Base-by-base conservation (phyloP, 2,888 invertebrate genomes). In the Palloptera scutellata region DNA sequence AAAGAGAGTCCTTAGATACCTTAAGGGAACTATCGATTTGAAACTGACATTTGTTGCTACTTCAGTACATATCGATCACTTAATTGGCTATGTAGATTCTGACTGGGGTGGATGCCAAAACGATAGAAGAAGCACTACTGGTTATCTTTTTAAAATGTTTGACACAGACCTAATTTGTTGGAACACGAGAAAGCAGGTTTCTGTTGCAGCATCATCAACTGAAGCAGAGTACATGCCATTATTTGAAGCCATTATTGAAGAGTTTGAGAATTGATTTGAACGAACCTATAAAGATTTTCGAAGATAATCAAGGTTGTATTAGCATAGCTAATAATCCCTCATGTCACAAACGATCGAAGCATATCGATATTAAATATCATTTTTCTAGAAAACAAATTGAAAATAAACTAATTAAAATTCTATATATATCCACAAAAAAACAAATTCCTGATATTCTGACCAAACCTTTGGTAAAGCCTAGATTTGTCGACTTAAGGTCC, bases 291-390 rank as follows among this genome's bases (percentile, higher is more conserved):
- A 61, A 48, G 42, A 61, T 72, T 59, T 67, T 15, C 45, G 62
- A 72, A 60, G 69, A 73, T 57, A 72, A 72, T 41, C 70, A 70
- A 15, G 69, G 72, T 42, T 72, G 71, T 59, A 72, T 72, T 8
- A 71, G 66, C 40, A 74, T 72, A 43, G 71, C 70, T 6, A 72
- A 66, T 65, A 70, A 68, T 52, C 68, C 68, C 11, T 42, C 71
- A 60, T 70, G 72, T 48, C 73, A 73, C 51, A 71, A 71, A 61
- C 30, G 71, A 52, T 55, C 66, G 3, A 75, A 74, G 19, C 70
- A 73, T 43, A 73, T 74, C 41, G 70, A 73, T 69, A 71, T 74
- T 17, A 74, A 70, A 55, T 68, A 72, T 64, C 64, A 71, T 74
- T 75, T 73, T 64, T 30, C 64, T 19, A 69, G 69, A 64, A 70